Evolutionary conservation across 2,113 vertebrate genomes (phyloP).

Genomic region (Callaeas wilsoni): DNA sequence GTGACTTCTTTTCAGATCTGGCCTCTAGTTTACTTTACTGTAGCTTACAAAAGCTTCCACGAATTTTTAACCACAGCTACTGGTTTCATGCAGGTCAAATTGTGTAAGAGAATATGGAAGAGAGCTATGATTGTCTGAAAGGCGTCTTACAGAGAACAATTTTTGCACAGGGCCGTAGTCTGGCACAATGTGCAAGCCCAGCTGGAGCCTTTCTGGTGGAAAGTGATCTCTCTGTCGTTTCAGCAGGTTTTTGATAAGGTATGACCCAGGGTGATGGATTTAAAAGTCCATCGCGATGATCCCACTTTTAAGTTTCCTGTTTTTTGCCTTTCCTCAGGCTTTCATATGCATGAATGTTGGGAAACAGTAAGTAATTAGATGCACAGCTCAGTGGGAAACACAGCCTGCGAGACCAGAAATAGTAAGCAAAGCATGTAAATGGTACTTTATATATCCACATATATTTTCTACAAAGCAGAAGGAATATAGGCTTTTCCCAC

Average conservation of each 20-base stretch:
- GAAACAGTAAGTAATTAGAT: conserved; percentile 16
- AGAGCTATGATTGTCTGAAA: neutral
- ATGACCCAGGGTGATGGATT: neutral
- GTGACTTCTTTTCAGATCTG: neutral
- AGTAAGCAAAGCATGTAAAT: neutral
- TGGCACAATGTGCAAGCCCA: neutral
- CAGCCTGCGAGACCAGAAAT: neutral
- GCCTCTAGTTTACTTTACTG: neutral
- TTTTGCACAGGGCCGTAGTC: neutral
- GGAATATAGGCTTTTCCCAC: neutral
- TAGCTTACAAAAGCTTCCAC: neutral
- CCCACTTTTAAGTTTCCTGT: rapidly evolving
- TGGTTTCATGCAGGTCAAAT: neutral
- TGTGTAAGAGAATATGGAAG: neutral
- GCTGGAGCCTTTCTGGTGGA: neutral
- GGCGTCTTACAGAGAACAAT: neutral
- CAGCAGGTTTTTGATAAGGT: neutral
- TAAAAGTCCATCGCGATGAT: neutral
- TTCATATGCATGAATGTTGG: neutral
- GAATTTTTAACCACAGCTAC: neutral
- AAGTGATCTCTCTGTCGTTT: neutral
- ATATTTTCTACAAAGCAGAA: neutral
- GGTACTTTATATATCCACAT: neutral
- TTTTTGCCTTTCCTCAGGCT: neutral
- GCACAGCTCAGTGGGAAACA: neutral